These are phyloP conservation scores for Ophioninae sp. DNA, from an alignment of 2,888 invertebrate species.

Conservation along the genomic window DNA sequence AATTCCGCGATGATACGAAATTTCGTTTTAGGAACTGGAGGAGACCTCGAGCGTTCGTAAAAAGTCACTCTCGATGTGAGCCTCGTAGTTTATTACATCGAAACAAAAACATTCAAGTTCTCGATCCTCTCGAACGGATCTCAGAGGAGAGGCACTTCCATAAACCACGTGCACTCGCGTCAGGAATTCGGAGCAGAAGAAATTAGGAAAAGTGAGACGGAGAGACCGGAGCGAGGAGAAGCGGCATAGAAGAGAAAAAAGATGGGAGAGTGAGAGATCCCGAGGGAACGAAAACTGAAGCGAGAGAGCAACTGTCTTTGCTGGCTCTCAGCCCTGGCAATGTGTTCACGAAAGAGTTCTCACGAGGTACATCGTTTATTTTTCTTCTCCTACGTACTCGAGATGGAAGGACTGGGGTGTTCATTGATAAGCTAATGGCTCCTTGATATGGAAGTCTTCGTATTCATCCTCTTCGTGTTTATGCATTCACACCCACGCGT, in stretches of 20 bases:
- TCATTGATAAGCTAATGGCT: constrained; percentile 78
- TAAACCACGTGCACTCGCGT: constrained; percentile 43
- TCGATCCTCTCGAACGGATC: constrained; percentile 35
- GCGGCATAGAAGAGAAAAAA: constrained; percentile 38
- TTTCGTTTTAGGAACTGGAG: not conserved
- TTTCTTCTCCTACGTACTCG: constrained; percentile 74
- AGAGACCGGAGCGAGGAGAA: constrained; percentile 61
- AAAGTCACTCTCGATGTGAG: constrained; percentile 13
- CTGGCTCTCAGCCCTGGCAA: constrained; percentile 33
- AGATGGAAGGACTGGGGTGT: constrained; percentile 63
- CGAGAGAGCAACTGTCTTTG: constrained; percentile 42
- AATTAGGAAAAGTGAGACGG: constrained; percentile 59
- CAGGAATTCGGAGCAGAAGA: constrained; percentile 46
- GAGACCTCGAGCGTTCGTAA: not conserved
- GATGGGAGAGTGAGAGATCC: constrained; percentile 65
- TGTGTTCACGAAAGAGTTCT: constrained; percentile 70
- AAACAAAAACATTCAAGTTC: not conserved
- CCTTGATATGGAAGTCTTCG: constrained; percentile 69
- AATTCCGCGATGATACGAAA: too few relatives aligned
- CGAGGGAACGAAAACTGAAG: constrained; percentile 55
- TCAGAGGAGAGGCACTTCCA: constrained; percentile 30
- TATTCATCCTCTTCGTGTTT: constrained; percentile 18
- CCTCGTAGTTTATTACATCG: constrained; percentile 22
- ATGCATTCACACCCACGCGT: not conserved
- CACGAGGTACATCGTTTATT: constrained; percentile 76